These are phyloP conservation scores for Macaca fascicularis DNA, from an alignment of 2,113 vertebrate species.

Conservation along the genomic window DNA sequence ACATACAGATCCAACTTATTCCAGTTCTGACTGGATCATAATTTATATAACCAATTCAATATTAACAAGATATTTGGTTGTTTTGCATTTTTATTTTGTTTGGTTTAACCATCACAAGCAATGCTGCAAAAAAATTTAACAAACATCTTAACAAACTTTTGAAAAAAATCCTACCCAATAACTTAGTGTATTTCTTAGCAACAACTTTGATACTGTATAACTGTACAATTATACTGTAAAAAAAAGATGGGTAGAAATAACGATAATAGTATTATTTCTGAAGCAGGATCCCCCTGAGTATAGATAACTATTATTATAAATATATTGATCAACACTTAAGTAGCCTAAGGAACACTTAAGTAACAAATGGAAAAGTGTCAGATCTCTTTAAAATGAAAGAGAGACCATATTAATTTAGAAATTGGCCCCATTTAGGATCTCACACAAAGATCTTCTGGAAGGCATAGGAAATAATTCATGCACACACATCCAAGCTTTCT, in stretches of 20 bases:
- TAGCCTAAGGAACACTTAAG: not conserved
- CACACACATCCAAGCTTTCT: not conserved
- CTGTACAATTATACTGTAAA: not conserved
- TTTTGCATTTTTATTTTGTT: not conserved
- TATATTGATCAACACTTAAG: not conserved
- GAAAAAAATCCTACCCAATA: not conserved
- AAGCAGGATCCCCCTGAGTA: not conserved
- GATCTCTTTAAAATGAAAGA: constrained; percentile 21
- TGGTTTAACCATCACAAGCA: not conserved
- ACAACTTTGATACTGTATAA: not conserved
- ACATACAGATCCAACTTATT: not conserved
- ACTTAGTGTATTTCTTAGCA: not conserved
- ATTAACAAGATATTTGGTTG: not conserved
- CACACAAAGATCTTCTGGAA: not conserved
- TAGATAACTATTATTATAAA: not conserved
- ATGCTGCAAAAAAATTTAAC: not conserved
- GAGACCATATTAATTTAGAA: not conserved
- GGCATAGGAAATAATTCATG: not conserved
- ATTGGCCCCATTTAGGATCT: not conserved
- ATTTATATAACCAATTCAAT: not conserved
- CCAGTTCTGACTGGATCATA: not conserved
- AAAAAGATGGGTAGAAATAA: not conserved
- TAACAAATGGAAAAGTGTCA: not conserved
- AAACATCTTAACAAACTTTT: not conserved
- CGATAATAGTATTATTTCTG: not conserved